Conservation (phyloP, 2,888 invertebrate species). For the Lissonota sp. region DNA sequence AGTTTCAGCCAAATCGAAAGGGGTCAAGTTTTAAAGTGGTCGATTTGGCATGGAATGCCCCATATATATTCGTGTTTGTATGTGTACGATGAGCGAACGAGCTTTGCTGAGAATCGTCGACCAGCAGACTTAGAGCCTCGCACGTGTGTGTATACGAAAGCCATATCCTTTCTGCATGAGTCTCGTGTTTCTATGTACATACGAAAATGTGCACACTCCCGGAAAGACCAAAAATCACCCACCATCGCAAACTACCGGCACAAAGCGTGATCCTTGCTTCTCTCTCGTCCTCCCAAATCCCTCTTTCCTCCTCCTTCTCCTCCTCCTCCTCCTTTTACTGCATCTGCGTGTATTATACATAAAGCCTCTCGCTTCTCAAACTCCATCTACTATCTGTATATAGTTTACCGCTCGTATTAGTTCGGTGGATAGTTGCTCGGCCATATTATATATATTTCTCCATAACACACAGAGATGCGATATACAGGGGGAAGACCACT, state of each 20-base stretch:
- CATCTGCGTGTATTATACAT: constrained; percentile 8
- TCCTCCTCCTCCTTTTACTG: background rate
- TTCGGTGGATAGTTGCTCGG: constrained; percentile 29
- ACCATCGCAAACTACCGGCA: constrained; percentile 55
- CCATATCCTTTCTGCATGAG: constrained; percentile 18
- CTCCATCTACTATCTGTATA: constrained; percentile 39
- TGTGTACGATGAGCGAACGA: constrained; percentile 40
- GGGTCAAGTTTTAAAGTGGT: too few species aligned
- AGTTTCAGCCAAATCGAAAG: too few species aligned
- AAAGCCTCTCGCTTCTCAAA: constrained; percentile 10
- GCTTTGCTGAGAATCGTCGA: constrained; percentile 52
- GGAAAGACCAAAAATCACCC: constrained; percentile 62
- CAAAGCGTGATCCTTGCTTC: constrained; percentile 61
- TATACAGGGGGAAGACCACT: constrained; percentile 16
- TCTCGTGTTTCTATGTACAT: constrained; percentile 57
- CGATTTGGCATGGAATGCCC: too few species aligned
- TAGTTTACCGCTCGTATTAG: constrained; percentile 25
- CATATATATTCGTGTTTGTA: constrained; percentile 6
- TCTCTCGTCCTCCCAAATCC: constrained; percentile 3
- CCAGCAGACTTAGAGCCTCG: constrained; percentile 38
- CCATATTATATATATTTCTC: too few species aligned
- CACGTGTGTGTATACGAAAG: constrained; percentile 25
- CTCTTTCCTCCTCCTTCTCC: constrained; percentile 22
- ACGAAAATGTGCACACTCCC: constrained; percentile 26
- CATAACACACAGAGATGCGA: background rate